Conservation (phyloP, 2,888 invertebrate species). For the Drosophila siamana region DNA sequence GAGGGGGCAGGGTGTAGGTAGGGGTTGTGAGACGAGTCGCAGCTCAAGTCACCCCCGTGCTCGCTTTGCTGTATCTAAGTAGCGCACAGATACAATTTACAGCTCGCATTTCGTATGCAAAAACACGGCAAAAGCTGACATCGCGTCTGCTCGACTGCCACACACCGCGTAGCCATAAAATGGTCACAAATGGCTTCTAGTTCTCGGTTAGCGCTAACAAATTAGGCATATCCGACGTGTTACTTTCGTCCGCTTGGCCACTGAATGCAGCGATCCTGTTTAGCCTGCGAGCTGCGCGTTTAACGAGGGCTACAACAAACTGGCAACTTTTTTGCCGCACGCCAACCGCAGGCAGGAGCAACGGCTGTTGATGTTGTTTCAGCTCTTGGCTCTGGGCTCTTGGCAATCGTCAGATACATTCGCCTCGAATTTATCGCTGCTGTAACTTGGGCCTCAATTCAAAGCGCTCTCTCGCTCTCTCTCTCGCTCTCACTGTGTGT, state of each 20-base stretch:
- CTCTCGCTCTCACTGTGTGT: constrained; percentile 1
- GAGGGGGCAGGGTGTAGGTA: not conserved
- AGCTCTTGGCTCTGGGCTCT: constrained; percentile 11
- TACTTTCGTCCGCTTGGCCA: not conserved
- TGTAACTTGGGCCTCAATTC: constrained; percentile 76
- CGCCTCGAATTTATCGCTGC: constrained; percentile 83
- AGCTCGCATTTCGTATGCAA: constrained; percentile 82
- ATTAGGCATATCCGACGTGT: too few relatives aligned
- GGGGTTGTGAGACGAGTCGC: constrained; percentile 34
- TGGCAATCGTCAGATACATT: constrained; percentile 78
- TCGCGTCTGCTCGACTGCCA: constrained; percentile 10
- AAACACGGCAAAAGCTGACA: constrained; percentile 58
- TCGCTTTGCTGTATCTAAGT: constrained; percentile 76
- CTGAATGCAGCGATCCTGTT: not conserved
- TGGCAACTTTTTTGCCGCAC: constrained; percentile 59
- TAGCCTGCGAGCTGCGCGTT: not conserved
- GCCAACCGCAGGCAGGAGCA: constrained; percentile 62
- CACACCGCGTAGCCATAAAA: not conserved
- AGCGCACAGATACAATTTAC: constrained; percentile 83
- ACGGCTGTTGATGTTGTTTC: not conserved
- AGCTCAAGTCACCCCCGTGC: constrained; percentile 64
- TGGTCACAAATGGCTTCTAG: too few relatives aligned
- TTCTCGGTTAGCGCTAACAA: too few relatives aligned
- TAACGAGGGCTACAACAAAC: constrained; percentile 36
- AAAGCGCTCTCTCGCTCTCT: not conserved